Evolutionary conservation across 2,797 vertebrate species (phyloP).

Genomic region (Coracias cyanogaster): DNA sequence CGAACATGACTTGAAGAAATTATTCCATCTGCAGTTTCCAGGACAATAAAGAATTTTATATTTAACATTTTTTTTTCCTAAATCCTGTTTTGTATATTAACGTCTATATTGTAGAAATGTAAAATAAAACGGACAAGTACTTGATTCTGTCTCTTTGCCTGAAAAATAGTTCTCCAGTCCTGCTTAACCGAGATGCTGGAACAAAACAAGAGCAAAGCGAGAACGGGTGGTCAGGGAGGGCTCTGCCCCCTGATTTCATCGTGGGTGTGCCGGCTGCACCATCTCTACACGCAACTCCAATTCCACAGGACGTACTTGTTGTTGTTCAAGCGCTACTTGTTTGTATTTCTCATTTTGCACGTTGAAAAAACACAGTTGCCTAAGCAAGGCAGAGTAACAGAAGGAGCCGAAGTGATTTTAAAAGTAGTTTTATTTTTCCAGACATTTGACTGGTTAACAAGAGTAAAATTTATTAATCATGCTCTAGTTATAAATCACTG

Average conservation of each 20-base stretch:
- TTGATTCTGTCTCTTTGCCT: background rate
- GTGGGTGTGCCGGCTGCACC: too few species aligned
- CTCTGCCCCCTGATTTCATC: background rate
- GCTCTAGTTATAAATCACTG: slow-evolving; percentile 87
- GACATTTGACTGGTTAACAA: slow-evolving; percentile 79
- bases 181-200: background rate
- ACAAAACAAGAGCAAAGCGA: background rate
- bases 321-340: background rate
- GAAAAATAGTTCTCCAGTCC: background rate
- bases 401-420: slow-evolving; percentile 65
- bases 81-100: slow-evolving; percentile 31
- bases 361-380: background rate
- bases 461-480: slow-evolving; percentile 82
- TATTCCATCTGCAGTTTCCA: background rate
- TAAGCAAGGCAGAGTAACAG: background rate
- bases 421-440: slow-evolving; percentile 83
- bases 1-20: slow-evolving; percentile 8
- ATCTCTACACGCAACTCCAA: background rate
- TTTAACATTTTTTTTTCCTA: background rate
- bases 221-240: background rate
- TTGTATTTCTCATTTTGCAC: background rate
- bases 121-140: slow-evolving; percentile 49
- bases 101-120: slow-evolving; percentile 34
- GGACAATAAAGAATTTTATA: slow-evolving; percentile 35
- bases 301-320: background rate